phyloP scores from a whole-genome alignment of 2,113 vertebrate species.

The Bucco capensis region DNA sequence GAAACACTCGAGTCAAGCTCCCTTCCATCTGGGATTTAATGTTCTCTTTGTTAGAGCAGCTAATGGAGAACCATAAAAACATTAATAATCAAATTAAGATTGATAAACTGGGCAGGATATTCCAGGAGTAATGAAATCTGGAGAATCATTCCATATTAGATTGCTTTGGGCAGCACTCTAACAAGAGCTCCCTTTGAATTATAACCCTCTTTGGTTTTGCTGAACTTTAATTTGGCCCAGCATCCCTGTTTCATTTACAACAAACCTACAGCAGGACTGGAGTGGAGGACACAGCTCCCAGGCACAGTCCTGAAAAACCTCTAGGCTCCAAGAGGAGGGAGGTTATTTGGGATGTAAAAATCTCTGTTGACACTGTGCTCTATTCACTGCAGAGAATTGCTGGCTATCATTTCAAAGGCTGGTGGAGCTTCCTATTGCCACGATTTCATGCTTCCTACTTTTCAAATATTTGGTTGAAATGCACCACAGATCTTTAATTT shows the following conservation, averaged over 20 bases:
- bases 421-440: not conserved
- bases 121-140: constrained; percentile 31
- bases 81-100: constrained; percentile 53
- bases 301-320: not conserved
- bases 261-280: not conserved
- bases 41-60: not conserved
- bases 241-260: not conserved
- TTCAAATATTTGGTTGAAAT: constrained; percentile 40
- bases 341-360: not conserved
- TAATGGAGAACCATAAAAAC: constrained; percentile 51
- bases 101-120: constrained; percentile 47
- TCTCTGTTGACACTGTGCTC: not conserved
- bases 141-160: constrained; percentile 19
- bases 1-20: constrained; percentile 1
- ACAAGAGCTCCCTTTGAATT: constrained; percentile 32
- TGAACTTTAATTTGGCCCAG: constrained; percentile 53
- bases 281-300: not conserved
- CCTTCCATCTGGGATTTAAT: constrained; percentile 5
- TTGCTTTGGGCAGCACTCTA: constrained; percentile 39
- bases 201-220: not conserved
- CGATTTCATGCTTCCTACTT: constrained; percentile 16
- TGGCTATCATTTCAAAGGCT: constrained; percentile 33
- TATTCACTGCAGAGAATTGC: constrained; percentile 22
- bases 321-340: not conserved
- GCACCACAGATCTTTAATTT: constrained; percentile 37